Conservation (phyloP, 2,888 invertebrate genomes). For the Myopa tessellatipennis region DNA sequence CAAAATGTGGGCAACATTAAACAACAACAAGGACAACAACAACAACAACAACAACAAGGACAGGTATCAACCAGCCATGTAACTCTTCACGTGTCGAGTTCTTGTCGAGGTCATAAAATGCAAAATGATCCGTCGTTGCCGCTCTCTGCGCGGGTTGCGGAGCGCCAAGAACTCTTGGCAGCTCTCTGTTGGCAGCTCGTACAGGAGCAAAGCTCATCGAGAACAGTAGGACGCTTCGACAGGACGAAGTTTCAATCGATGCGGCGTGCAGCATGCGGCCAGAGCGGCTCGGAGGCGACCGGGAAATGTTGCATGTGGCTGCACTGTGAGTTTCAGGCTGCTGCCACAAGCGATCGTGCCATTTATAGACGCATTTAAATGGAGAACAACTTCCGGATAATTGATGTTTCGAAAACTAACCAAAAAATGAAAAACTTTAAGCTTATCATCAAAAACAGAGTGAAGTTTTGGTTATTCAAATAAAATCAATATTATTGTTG, state of each 20-base stretch:
- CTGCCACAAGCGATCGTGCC: too few species aligned
- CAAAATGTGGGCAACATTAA: not conserved
- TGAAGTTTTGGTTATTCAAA: too few species aligned
- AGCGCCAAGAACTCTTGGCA: constrained; percentile 16
- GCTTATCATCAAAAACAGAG: too few species aligned
- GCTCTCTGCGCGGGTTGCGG: not conserved
- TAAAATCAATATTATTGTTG: too few species aligned
- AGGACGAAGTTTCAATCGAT: constrained; percentile 33
- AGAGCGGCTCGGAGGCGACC: not conserved
- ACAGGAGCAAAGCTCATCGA: not conserved
- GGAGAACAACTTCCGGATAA: too few species aligned
- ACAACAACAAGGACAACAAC: not conserved
- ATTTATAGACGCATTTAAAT: too few species aligned
- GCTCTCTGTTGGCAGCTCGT: constrained; percentile 21
- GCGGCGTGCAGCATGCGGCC: not conserved
- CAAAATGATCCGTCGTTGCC: not conserved
- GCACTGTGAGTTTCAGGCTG: too few species aligned
- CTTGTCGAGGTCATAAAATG: constrained; percentile 30
- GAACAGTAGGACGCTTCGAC: not conserved
- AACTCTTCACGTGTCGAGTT: constrained; percentile 20
- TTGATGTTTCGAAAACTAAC: too few species aligned
- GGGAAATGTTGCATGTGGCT: not conserved
- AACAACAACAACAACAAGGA: not conserved
- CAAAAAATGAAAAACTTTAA: too few species aligned
- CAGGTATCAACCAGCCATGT: not conserved